Base-by-base conservation (phyloP, 2,888 invertebrate species). In the Erynnis tages region DNA sequence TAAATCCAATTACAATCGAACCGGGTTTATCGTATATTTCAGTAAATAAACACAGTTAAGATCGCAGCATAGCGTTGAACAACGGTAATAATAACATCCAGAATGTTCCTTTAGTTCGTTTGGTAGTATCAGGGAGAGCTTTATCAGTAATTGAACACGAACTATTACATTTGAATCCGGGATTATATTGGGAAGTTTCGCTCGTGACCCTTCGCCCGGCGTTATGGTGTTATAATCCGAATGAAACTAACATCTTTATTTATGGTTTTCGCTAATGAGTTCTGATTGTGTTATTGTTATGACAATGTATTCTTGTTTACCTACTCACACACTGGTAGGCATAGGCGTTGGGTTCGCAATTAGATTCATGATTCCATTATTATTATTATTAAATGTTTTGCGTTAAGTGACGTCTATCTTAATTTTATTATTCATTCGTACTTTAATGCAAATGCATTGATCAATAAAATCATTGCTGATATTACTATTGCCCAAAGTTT, bases 101-200 rank as follows among this genome's bases (percentile, higher is more conserved):
- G 65, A 69, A 70, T 66, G 67, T 68, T 70, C 69, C 67, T 68
- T 67, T 66, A 71, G 69, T 75, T 77, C 68, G 73, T 77, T 69
- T 63, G 56, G 64, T 58, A 35, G 35, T 65, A 75, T 74, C 71
- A 66, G 62, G 56, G 65, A 65, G 66, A 73, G 74, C 70, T 81
- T 77, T 79, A 82, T 79, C 71, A 75, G 68, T 76, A 74, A 79
- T 79, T 82, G 74, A 78, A 79, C 79, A 73, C 71, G 71, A 72
- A 72, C 73, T 74, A 76, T 82, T 75, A 77, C 71, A 71, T 69
- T 65, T 65, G 67, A 67, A 53, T 69, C 73, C 71, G 65, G 79
- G 78, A 77, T 80, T 78, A 79, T 71, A 65, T 58, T 55, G 56
- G 64, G 59, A 65, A 69, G 66, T 69, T 72, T 70, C 69, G 69